A percentile compares a stretch with the other conserved stretches of the same genome.
Evolutionary conservation across 2,888 invertebrate species (phyloP).

Genomic region (Parelbella ahira): DNA sequence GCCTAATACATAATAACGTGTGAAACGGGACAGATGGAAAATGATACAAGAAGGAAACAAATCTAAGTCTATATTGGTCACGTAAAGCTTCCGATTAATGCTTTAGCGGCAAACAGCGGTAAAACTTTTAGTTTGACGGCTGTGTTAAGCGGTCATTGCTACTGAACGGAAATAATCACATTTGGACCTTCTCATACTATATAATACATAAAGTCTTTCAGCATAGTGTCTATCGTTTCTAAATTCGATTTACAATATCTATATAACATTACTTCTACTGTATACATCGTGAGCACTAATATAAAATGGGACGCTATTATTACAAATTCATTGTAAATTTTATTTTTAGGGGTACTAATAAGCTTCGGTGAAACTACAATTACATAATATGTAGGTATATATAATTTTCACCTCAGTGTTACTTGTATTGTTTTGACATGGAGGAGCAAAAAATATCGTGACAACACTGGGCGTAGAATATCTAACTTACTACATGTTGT

Average conservation of each 20-base stretch:
- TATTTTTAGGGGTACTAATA: conserved; percentile 12
- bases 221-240: background rate
- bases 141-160: conserved; percentile 53
- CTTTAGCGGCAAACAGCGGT: conserved; percentile 58
- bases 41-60: conserved; percentile 70
- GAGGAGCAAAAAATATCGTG: conserved; percentile 42
- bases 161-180: conserved; percentile 39
- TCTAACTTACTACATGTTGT: conserved; percentile 65
- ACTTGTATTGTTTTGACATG: conserved; percentile 33
- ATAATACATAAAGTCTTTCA: conserved; percentile 2
- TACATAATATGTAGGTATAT: background rate
- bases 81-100: conserved; percentile 71
- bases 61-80: conserved; percentile 75
- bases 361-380: conserved; percentile 25
- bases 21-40: conserved; percentile 71
- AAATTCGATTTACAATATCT: conserved; percentile 12
- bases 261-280: conserved; percentile 7
- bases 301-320: conserved; percentile 1
- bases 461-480: conserved; percentile 63
- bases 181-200: conserved; percentile 4
- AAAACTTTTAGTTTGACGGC: conserved; percentile 40
- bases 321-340: conserved; percentile 21
- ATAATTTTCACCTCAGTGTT: conserved; percentile 12
- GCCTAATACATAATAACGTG: conserved; percentile 55
- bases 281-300: conserved; percentile 12